Conservation (phyloP, 2,797 vertebrate genomes). For the Chelonia mydas region DNA sequence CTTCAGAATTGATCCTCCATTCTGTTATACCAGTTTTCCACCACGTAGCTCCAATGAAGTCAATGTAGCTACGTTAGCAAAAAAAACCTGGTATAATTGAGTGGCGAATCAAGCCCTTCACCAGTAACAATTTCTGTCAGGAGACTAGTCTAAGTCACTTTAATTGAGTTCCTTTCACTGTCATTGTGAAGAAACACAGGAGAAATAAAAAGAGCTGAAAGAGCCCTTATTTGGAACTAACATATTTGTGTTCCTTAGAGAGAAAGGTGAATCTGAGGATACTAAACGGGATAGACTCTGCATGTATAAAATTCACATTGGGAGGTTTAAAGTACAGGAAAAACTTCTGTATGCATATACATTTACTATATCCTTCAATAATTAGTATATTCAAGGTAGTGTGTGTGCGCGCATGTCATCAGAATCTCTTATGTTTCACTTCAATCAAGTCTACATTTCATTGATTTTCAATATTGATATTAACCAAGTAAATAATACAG, state of each 20-base stretch:
- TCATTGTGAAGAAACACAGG: conserved; percentile 71
- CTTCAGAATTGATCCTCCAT: conserved; percentile 61
- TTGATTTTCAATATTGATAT: conserved; percentile 6
- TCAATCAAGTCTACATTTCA: background rate
- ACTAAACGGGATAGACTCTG: conserved; percentile 61
- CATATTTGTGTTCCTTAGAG: conserved; percentile 69
- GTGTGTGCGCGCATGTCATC: background rate
- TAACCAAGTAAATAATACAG: background rate
- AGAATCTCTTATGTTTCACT: conserved; percentile 38
- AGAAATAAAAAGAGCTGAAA: conserved; percentile 76
- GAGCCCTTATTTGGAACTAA: conserved; percentile 72
- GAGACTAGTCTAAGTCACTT: conserved; percentile 67
- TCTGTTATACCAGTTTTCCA: conserved; percentile 33
- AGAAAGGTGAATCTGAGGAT: conserved; percentile 47
- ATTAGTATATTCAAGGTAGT: background rate
- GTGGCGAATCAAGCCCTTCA: conserved; percentile 66
- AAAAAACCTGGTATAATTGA: conserved; percentile 43
- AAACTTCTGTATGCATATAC: background rate
- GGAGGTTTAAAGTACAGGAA: background rate
- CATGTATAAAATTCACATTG: conserved; percentile 63
- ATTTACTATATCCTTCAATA: conserved; percentile 51
- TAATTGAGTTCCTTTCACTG: conserved; percentile 70
- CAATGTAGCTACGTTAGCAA: conserved; percentile 44
- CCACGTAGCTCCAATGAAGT: conserved; percentile 58
- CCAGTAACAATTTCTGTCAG: conserved; percentile 71